Percentiles rank a stretch among this genome's conserved stretches.
phyloP scores from a whole-genome alignment of 2,113 vertebrate species.

The Phyllopteryx taeniolatus region DNA sequence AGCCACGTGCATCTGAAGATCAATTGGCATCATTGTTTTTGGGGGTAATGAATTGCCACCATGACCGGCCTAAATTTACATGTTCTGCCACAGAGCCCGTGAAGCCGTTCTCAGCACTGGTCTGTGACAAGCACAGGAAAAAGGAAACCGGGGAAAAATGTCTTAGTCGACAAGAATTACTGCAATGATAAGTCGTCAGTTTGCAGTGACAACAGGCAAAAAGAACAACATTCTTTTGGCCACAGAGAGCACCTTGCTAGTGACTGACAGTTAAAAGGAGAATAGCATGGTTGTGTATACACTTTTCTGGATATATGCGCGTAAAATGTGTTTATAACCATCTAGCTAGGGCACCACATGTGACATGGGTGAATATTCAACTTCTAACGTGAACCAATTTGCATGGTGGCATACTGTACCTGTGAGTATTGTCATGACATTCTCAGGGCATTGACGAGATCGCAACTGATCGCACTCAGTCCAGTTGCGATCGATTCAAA shows the following conservation, averaged over 20 bases:
- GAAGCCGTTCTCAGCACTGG: conserved; percentile 21
- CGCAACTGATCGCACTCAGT: no score
- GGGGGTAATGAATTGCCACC: background rate
- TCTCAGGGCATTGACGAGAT: no score
- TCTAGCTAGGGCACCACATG: background rate
- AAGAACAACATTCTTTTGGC: background rate
- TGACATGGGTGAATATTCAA: conserved; percentile 31
- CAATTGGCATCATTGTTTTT: background rate
- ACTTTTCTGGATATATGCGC: background rate
- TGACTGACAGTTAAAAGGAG: background rate
- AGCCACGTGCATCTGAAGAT: background rate
- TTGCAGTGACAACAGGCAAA: conserved; percentile 2
- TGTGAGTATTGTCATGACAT: no score
- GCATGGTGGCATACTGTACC: background rate
- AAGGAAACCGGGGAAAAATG: conserved; percentile 40
- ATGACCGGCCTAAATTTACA: no score
- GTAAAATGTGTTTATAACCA: background rate
- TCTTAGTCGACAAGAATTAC: conserved; percentile 36
- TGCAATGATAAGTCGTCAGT: conserved; percentile 31
- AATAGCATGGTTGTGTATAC: background rate
- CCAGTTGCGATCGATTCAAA: no score
- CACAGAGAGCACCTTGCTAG: background rate
- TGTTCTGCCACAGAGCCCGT: background rate
- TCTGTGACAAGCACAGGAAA: conserved; percentile 36
- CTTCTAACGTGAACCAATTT: background rate